Evolutionary conservation across 2,888 invertebrate species (phyloP).

Genomic region (Cybosia mesomella): DNA sequence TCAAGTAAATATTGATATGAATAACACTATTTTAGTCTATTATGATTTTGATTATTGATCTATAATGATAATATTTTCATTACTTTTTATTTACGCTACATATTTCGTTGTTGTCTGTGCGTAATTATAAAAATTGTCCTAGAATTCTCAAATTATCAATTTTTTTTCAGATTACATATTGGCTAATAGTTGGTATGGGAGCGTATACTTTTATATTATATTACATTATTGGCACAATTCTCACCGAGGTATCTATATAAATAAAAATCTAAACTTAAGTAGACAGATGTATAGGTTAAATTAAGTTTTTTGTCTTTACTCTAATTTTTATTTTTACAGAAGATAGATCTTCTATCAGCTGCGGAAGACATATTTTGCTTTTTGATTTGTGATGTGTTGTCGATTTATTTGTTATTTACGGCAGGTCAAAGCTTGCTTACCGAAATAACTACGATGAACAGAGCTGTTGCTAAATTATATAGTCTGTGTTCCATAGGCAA

Average conservation of each 20-base stretch:
- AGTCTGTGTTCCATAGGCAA: conserved; percentile 2
- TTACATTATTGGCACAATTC: neutral
- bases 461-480: neutral
- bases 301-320: neutral
- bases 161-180: neutral
- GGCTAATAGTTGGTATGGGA: neutral
- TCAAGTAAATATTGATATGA: conserved; percentile 1
- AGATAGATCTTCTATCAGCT: neutral
- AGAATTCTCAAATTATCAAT: neutral
- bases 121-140: neutral
- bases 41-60: too few relatives aligned
- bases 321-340: neutral
- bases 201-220: conserved; percentile 1
- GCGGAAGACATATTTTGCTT: neutral
- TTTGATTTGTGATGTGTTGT: neutral
- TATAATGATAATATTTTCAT: neutral
- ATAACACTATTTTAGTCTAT: too few relatives aligned
- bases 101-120: too few relatives aligned
- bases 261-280: neutral
- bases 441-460: neutral
- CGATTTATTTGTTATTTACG: conserved; percentile 10
- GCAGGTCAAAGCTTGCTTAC: conserved; percentile 14
- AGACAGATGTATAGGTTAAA: too few relatives aligned
- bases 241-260: conserved; percentile 1
- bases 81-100: neutral